These are phyloP conservation scores for Muscidifurax raptorellus DNA, from an alignment of 1,140 invertebrate species.

Conservation along the genomic window DNA sequence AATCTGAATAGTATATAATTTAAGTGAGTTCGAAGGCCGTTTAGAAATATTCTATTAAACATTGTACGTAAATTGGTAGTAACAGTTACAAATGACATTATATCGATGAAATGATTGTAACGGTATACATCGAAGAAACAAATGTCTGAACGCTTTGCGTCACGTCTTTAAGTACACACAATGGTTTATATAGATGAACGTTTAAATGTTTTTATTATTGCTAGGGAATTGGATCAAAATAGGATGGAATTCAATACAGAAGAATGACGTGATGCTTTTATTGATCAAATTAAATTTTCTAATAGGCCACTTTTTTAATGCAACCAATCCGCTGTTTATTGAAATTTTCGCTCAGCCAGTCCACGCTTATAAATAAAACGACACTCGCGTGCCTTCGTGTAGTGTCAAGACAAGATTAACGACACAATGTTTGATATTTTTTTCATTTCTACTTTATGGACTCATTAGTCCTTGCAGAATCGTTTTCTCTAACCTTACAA, in stretches of 20 bases:
- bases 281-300: background rate
- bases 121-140: conserved; percentile 9
- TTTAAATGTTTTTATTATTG: background rate
- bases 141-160: background rate
- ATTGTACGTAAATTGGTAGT: background rate
- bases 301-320: too few relatives aligned
- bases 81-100: too few relatives aligned
- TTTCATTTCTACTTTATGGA: too few relatives aligned
- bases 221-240: conserved; percentile 10
- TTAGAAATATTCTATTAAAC: background rate
- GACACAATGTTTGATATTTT: background rate
- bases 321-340: background rate
- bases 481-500: background rate
- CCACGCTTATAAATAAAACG: background rate
- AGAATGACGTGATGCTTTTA: background rate
- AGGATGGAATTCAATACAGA: background rate
- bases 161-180: too few relatives aligned
- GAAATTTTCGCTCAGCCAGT: background rate
- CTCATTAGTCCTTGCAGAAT: background rate
- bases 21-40: background rate
- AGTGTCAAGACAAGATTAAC: background rate
- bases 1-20: conserved; percentile 5
- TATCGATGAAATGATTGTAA: background rate
- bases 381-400: background rate
- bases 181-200: too few relatives aligned